Conservation (phyloP, 2,888 invertebrate species). For the Digitonthophagus gazella region DNA sequence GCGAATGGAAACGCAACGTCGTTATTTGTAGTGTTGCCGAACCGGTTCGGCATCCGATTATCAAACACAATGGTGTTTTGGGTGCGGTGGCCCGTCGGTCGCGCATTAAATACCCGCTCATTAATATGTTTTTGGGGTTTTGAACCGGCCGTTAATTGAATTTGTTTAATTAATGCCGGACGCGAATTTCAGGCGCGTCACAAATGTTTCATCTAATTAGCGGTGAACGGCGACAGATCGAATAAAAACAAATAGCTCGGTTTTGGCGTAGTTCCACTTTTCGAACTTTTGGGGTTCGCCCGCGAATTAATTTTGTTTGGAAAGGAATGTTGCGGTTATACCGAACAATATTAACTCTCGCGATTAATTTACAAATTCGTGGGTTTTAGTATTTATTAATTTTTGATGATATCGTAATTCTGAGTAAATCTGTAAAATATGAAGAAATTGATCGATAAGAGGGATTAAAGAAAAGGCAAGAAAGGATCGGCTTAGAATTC, state of each 20-base stretch:
- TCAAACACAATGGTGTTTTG: neutral
- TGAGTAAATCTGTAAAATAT: too few relatives aligned
- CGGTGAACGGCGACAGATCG: neutral
- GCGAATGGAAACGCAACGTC: neutral
- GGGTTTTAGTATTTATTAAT: too few relatives aligned
- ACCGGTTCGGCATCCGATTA: neutral
- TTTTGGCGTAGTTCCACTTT: neutral
- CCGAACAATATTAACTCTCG: neutral
- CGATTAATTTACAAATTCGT: neutral
- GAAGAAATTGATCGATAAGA: too few relatives aligned
- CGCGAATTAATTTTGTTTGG: neutral
- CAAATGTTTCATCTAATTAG: neutral
- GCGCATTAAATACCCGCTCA: neutral
- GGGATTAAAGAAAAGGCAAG: neutral
- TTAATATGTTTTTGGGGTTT: neutral
- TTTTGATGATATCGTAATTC: too few relatives aligned
- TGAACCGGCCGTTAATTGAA: neutral
- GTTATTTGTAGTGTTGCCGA: neutral
- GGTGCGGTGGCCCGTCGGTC: neutral
- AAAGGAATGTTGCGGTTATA: neutral
- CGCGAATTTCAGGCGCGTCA: neutral
- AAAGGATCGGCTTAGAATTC: neutral
- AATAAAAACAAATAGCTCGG: neutral
- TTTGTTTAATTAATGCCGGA: neutral
- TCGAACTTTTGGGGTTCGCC: neutral